phyloP scores from a whole-genome alignment of 2,888 invertebrate species.

The Synergus umbraculus region DNA sequence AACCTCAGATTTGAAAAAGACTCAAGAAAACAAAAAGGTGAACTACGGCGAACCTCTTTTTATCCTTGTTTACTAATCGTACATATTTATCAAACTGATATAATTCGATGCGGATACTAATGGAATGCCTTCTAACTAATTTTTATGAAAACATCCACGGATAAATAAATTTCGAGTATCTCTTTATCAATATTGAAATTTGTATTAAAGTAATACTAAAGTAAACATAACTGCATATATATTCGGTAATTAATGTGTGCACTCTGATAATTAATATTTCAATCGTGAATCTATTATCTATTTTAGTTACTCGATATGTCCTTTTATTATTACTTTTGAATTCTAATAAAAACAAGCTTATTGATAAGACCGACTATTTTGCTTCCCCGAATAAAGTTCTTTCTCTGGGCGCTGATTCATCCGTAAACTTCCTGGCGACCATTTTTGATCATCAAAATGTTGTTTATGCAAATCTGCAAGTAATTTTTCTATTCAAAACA shows the following conservation, averaged over 20 bases:
- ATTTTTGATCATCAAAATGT: slow-evolving; percentile 16
- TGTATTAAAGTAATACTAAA: neutral
- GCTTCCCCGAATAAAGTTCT: slow-evolving; percentile 16
- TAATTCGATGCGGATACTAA: neutral
- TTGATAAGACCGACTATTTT: neutral
- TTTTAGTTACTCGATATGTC: neutral
- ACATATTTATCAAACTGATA: neutral
- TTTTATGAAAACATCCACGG: too few species aligned
- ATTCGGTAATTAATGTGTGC: neutral
- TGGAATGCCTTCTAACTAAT: neutral
- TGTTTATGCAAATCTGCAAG: neutral
- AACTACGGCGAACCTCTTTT: neutral
- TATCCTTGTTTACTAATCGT: neutral
- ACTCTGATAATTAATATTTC: neutral
- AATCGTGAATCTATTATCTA: neutral
- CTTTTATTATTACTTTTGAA: neutral
- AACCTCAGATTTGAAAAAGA: slow-evolving; percentile 42
- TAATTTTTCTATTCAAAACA: neutral
- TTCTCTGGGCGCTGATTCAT: slow-evolving; percentile 29
- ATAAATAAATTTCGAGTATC: neutral
- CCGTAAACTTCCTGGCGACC: slow-evolving; percentile 10
- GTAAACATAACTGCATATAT: too few species aligned
- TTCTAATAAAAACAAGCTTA: neutral
- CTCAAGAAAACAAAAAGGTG: slow-evolving; percentile 28
- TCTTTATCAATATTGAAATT: neutral